Percentiles rank a stretch among this genome's conserved stretches.
Evolutionary conservation across 2,888 invertebrate species (phyloP).

Genomic region (Rhyacophila evoluta): DNA sequence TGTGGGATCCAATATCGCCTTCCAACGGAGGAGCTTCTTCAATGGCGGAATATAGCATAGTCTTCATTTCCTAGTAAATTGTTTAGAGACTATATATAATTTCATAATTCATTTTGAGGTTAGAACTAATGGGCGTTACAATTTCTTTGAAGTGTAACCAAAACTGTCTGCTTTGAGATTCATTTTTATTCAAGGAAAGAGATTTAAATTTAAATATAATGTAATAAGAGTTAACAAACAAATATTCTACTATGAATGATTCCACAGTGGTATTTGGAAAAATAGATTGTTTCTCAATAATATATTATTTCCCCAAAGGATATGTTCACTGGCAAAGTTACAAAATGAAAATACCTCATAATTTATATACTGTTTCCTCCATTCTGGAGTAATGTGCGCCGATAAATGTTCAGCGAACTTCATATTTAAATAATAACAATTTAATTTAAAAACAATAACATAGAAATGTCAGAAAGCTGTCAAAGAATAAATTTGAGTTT

Average conservation of each 20-base stretch:
- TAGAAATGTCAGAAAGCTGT: neutral
- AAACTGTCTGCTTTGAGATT: too few relatives aligned
- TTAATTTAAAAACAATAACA: conserved; percentile 13
- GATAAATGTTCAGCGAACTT: conserved; percentile 91
- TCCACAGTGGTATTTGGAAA: too few relatives aligned
- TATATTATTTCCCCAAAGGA: too few relatives aligned
- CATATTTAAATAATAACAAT: conserved; percentile 76
- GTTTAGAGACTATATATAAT: neutral
- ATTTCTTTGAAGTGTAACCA: too few relatives aligned
- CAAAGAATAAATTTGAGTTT: too few relatives aligned
- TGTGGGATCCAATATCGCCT: conserved; percentile 77
- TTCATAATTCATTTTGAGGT: neutral
- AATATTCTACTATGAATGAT: too few relatives aligned
- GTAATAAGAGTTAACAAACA: too few relatives aligned
- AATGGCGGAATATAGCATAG: conserved; percentile 82
- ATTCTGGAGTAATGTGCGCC: conserved; percentile 92
- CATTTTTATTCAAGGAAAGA: too few relatives aligned
- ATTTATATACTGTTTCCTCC: conserved; percentile 88
- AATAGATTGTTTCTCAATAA: too few relatives aligned
- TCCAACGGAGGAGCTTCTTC: conserved; percentile 74
- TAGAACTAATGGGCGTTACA: too few relatives aligned
- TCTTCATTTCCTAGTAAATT: conserved; percentile 80
- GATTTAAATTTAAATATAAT: too few relatives aligned
- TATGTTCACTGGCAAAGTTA: neutral
- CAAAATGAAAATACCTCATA: conserved; percentile 72